Conservation (phyloP, 2,888 invertebrate species). For the Spilarctia lutea region DNA sequence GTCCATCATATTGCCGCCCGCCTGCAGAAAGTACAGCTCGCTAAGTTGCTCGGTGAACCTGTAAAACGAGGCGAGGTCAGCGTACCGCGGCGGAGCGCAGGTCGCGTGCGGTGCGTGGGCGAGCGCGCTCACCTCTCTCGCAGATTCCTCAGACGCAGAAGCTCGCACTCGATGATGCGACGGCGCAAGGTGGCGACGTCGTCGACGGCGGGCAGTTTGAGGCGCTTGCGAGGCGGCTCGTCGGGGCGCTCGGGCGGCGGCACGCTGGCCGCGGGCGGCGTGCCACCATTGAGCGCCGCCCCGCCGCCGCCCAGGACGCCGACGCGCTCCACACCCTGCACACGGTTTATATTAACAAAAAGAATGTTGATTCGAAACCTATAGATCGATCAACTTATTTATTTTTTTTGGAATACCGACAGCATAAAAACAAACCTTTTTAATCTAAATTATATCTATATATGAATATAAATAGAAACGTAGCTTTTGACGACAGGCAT, state of each 20-base stretch:
- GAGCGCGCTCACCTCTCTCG: constrained; percentile 69
- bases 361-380: no score
- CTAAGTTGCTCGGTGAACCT: constrained; percentile 92
- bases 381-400: no score
- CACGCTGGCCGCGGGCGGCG: constrained; percentile 52
- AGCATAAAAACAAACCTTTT: no score
- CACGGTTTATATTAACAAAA: neutral
- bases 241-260: constrained; percentile 58
- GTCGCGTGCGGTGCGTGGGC: neutral
- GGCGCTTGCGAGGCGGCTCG: constrained; percentile 74
- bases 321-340: constrained; percentile 75
- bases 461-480: no score
- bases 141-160: constrained; percentile 89
- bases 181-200: constrained; percentile 84
- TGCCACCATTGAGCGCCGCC: constrained; percentile 58
- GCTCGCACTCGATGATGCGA: constrained; percentile 90
- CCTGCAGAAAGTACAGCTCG: constrained; percentile 95
- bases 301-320: constrained; percentile 54
- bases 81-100: neutral
- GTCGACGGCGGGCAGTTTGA: constrained; percentile 56
- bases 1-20: constrained; percentile 95
- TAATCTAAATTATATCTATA: no score
- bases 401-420: no score
- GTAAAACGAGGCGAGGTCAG: constrained; percentile 41
- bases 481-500: no score